Percentiles rank a stretch among this genome's conserved stretches.
phyloP scores from a whole-genome alignment of 2,113 vertebrate genomes.

The Ceyx margarethae region DNA sequence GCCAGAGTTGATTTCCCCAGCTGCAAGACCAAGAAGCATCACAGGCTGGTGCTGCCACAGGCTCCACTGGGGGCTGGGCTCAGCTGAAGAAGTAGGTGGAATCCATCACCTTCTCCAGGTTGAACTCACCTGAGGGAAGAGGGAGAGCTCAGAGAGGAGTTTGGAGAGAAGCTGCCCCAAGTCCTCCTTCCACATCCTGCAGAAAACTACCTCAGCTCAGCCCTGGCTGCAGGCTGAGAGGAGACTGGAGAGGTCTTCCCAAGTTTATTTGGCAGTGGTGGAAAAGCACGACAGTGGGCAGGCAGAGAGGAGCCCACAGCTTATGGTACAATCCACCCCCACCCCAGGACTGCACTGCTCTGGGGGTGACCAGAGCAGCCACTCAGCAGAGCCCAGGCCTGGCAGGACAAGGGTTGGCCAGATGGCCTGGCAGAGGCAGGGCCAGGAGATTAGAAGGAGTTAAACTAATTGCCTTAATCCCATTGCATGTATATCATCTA shows the following conservation, averaged over 20 bases:
- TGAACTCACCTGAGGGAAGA: constrained; percentile 80
- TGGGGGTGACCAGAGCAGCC: not conserved
- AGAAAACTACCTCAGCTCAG: not conserved
- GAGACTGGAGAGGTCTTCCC: not conserved
- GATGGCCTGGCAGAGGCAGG: constrained; percentile 49
- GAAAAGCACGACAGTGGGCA: not conserved
- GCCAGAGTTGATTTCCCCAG: not conserved
- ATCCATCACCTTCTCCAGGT: constrained; percentile 84
- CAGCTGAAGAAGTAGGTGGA: constrained; percentile 98
- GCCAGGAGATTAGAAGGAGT: constrained; percentile 35
- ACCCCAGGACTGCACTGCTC: not conserved
- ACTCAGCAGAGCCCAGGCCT: not conserved
- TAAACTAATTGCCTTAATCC: constrained; percentile 63
- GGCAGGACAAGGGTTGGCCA: not conserved
- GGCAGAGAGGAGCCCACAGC: not conserved
- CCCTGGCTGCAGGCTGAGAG: not conserved
- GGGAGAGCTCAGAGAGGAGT: not conserved
- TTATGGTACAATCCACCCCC: rapidly evolving
- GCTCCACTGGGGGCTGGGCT: not conserved
- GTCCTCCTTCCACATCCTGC: not conserved
- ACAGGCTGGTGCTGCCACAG: rapidly evolving
- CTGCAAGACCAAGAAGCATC: not conserved
- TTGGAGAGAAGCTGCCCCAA: not conserved
- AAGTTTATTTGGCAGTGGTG: not conserved
- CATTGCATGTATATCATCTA: constrained; percentile 27